Evolutionary conservation across 2,888 invertebrate species (phyloP), one percentile per base, ranked within the genome.

Genomic region (Hybos culiciformis): DNA sequence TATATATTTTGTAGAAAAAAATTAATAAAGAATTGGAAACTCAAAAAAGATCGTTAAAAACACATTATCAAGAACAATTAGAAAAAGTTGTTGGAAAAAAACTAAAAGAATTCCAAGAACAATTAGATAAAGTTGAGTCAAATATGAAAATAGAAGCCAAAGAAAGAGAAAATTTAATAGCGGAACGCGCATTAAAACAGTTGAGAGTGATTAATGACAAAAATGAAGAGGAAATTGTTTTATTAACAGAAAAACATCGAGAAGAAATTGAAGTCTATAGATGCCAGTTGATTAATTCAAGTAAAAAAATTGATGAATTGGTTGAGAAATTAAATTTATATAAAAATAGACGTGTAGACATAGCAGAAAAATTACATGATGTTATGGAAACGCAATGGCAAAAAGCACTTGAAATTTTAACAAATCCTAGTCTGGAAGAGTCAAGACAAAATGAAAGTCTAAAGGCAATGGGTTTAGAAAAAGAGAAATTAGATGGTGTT

Each of bases 311-410:
- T n/a, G 69, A 75, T 4, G 67, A 76, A 23, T 63, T 83, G 6
- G 79, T 83, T 62, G 67, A 70, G 9, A 74, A 73, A 55, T 57
- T 75, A 2, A 56, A 52, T 43, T 50, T 54, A 9, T 66, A 61
- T 46, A 63, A 60, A 47, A 57, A 57, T 1, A 62, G 57, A 42
- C 78, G 80, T 56, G 73, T 75, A 0, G 75, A 79, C 54, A 70
- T 85, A 36, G 84, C 83, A 2, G 72, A 81, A 44, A 80, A 83
- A 56, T 66, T 87, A 46, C 83, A 85, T 60, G 71, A 70, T 47
- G 77, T 83, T 1, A 84, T 86, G 84, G 80, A 86, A 64, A 71
- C 75, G 8, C 85, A 86, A 59, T 85, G 84, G 84, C 70, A 78
- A 29, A 82, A 85, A 58, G 83, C 84, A 3, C 62, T 85, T 26